Evolutionary conservation across 2,888 invertebrate species (phyloP), one percentile per base, ranked within the genome.

Genomic region (Chymomyza fuscimana): DNA sequence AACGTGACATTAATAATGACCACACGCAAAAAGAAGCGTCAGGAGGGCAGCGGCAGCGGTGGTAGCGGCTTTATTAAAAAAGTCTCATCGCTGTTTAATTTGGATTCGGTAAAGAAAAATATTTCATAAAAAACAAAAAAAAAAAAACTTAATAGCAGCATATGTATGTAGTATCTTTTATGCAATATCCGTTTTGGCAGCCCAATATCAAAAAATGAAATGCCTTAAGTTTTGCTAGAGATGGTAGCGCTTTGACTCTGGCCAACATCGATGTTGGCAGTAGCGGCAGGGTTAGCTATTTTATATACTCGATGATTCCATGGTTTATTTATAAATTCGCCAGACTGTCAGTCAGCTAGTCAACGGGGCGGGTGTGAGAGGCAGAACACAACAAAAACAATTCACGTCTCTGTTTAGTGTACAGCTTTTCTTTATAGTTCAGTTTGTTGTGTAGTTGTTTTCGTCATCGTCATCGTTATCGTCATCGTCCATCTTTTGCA

Each of bases 71-170:
- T 97, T 92, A 95, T 96, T 92, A 96, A 96, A 93, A 97, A 96
- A 94, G 96, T 96, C 87, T 96, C 96, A 86, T 96, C 96, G 84
- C 94, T 96, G 87, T 96, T 96, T 93, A 96, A 96, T 93, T 94
- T 97, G 93, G 96, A 96, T 91, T 94, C 91, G 91, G 96, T 94
- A 96, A 94, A 92, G 86, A 29, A 69, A 66, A 59, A 62, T 22
- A 67, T 50, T 56, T 59, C 32, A 67, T 10, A 25, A 22, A 32
- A 16, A 29, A 32, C 0, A 0, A 51, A 15, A 25, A n/a, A 32
- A 16, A 29, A 32, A 51, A n/a, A n/a, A 15, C 5, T 16, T n/a
- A 6, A 51, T n/a, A 51, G 16, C 15, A 51, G 1, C 51, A 51
- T 51, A n/a, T 51, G 51, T n/a, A 51, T 56, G 32, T 10, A 56